phyloP scores from a whole-genome alignment of 2,888 invertebrate genomes.

The Phengaris arion region DNA sequence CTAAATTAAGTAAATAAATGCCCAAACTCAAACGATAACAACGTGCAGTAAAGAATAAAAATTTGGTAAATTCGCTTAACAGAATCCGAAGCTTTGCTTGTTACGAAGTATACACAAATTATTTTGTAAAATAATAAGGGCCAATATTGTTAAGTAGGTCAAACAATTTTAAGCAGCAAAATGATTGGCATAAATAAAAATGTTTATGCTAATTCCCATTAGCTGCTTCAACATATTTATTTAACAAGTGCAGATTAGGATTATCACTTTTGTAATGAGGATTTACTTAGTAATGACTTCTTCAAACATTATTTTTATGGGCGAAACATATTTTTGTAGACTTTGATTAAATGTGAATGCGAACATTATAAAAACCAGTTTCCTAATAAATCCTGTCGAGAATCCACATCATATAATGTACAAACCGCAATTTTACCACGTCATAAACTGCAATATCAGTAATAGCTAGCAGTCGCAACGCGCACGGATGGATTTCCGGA shows the following conservation, averaged over 20 bases:
- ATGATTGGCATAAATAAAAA: slow-evolving; percentile 17
- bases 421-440: slow-evolving; percentile 13
- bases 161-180: slow-evolving; percentile 23
- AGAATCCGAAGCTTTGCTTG: slow-evolving; percentile 6
- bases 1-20: slow-evolving; percentile 1
- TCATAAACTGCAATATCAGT: slow-evolving; percentile 26
- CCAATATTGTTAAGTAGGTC: slow-evolving; percentile 15
- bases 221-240: slow-evolving; percentile 11
- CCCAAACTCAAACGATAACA: slow-evolving; percentile 1
- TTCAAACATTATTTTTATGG: no score
- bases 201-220: slow-evolving; percentile 21
- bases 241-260: background rate
- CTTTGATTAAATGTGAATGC: no score
- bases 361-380: background rate
- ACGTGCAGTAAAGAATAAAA: slow-evolving; percentile 7
- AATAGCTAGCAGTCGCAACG: slow-evolving; percentile 21
- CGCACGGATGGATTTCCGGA: slow-evolving; percentile 24
- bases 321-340: no score
- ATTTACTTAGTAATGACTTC: background rate
- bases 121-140: slow-evolving; percentile 13
- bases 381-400: background rate
- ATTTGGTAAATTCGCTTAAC: slow-evolving; percentile 16
- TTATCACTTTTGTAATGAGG: background rate
- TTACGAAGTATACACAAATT: slow-evolving; percentile 18
- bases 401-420: background rate